These are phyloP conservation scores for Gisinianus flammeolus DNA, from an alignment of 2,888 invertebrate genomes.

Conservation along the genomic window DNA sequence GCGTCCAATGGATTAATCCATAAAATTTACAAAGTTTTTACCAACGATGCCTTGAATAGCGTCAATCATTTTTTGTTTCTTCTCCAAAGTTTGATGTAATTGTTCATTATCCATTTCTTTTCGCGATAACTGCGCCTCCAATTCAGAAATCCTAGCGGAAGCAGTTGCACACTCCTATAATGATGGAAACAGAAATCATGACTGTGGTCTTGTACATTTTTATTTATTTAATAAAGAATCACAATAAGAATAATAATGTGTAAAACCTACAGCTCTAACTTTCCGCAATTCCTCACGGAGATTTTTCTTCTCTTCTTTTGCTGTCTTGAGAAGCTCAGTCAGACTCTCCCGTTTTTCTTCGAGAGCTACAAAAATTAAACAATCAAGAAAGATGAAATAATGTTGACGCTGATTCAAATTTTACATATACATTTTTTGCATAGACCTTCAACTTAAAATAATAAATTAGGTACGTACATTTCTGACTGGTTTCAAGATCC, in stretches of 20 bases:
- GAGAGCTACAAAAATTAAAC: not conserved
- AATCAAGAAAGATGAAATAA: too few species aligned
- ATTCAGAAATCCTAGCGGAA: not conserved
- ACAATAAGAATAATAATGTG: too few species aligned
- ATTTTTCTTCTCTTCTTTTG: slow-evolving; percentile 13
- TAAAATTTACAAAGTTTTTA: slow-evolving; percentile 16
- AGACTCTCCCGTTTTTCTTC: not conserved
- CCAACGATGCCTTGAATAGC: slow-evolving; percentile 46
- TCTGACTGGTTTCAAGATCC: too few species aligned
- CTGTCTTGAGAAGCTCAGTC: not conserved
- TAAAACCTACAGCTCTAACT: not conserved
- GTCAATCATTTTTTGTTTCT: slow-evolving; percentile 41
- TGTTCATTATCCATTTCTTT: slow-evolving; percentile 38
- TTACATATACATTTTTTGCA: too few species aligned
- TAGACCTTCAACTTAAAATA: too few species aligned
- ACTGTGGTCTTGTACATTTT: not conserved
- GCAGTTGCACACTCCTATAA: slow-evolving; percentile 36
- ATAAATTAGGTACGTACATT: not conserved
- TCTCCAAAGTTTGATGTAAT: slow-evolving; percentile 28
- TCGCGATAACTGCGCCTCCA: slow-evolving; percentile 43
- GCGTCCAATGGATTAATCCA: too few species aligned
- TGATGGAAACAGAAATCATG: not conserved
- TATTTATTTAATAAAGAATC: not conserved
- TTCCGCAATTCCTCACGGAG: slow-evolving; percentile 7
- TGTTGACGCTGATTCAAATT: too few species aligned